A percentile compares a stretch with the other conserved stretches of the same genome.
Conservation (phyloP, 1,140 invertebrate species). For the Aphidius gifuensis region DNA sequence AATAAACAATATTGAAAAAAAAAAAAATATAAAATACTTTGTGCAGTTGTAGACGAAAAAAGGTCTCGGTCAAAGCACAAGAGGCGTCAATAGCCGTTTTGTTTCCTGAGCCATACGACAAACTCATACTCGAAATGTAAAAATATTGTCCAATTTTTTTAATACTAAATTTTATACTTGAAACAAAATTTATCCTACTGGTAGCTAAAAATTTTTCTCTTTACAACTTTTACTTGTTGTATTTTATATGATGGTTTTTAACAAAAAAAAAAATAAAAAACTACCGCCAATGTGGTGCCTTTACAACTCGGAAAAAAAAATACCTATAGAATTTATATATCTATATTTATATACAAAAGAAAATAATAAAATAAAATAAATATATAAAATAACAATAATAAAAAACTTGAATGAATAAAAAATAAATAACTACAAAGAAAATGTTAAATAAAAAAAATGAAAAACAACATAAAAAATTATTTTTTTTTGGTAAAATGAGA, state of each 20-base stretch:
- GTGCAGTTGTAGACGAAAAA: too few species aligned
- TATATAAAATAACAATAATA: background rate
- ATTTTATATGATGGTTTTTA: constrained; percentile 5
- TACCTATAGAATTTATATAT: too few species aligned
- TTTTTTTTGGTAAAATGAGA: too few species aligned
- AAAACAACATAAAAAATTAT: background rate
- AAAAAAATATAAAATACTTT: too few species aligned
- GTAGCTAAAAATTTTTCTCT: background rate
- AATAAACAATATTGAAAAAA: too few species aligned
- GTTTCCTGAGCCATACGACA: constrained; percentile 11
- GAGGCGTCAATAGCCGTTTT: constrained; percentile 17
- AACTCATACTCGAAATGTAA: constrained; percentile 5
- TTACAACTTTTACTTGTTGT: constrained; percentile 5
- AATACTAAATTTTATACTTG: too few species aligned
- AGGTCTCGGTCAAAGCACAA: background rate
- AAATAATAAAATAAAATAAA: background rate
- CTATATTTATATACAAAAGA: background rate
- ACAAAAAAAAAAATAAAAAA: background rate
- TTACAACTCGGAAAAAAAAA: constrained; percentile 1
- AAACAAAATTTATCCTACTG: background rate
- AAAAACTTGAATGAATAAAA: background rate
- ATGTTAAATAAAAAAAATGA: background rate
- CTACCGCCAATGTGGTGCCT: background rate
- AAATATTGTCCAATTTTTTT: constrained; percentile 6
- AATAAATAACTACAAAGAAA: background rate